These are phyloP conservation scores for Eurosta solidaginis DNA, from an alignment of 1,140 invertebrate species.

Conservation along the genomic window DNA sequence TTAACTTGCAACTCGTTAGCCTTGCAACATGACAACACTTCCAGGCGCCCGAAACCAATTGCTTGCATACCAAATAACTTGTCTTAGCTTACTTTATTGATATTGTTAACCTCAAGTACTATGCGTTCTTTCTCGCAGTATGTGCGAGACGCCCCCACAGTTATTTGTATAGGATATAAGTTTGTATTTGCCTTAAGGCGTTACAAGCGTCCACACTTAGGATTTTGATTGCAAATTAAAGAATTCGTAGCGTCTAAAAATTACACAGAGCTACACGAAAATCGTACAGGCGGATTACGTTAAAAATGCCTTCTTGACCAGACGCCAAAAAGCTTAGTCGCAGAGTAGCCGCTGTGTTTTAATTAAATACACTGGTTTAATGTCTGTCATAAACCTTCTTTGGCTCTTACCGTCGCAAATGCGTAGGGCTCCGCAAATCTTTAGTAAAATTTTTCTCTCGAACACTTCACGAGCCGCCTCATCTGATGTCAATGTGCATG, in stretches of 20 bases:
- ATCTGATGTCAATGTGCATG: too few relatives aligned
- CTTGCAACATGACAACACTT: slow-evolving; percentile 21
- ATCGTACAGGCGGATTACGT: too few relatives aligned
- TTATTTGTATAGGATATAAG: background rate
- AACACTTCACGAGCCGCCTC: too few relatives aligned
- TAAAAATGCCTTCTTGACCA: too few relatives aligned
- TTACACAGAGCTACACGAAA: too few relatives aligned
- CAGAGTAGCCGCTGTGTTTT: too few relatives aligned
- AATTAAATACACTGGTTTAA: too few relatives aligned
- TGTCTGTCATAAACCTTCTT: too few relatives aligned
- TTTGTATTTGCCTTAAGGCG: background rate
- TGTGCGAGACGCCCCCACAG: slow-evolving; percentile 2
- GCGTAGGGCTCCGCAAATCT: too few relatives aligned
- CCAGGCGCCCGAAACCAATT: slow-evolving; percentile 9
- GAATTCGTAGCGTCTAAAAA: slow-evolving; percentile 5
- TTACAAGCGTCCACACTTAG: slow-evolving; percentile 25
- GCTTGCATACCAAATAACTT: background rate
- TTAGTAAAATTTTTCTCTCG: too few relatives aligned
- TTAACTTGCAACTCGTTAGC: slow-evolving; percentile 15
- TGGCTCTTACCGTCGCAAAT: too few relatives aligned
- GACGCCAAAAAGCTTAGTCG: too few relatives aligned
- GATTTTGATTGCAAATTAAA: slow-evolving; percentile 18
- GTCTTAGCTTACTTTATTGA: background rate
- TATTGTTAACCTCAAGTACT: background rate
- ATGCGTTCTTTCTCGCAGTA: background rate